Conservation (phyloP, 2,113 vertebrate species). For the Antennarius striatus region DNA sequence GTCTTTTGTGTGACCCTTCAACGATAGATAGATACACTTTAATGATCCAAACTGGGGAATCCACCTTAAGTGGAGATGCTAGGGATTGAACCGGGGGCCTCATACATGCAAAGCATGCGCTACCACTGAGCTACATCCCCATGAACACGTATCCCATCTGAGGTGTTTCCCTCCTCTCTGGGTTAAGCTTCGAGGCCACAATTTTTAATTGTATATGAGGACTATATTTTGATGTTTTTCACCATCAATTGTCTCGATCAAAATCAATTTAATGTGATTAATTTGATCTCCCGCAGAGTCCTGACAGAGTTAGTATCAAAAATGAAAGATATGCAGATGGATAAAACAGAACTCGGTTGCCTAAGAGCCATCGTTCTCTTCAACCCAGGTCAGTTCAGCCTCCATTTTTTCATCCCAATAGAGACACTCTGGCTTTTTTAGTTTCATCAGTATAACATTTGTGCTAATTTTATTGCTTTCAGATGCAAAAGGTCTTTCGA, state of each 20-base stretch:
- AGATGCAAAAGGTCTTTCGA: conserved; percentile 97
- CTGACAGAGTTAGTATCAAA: conserved; percentile 95
- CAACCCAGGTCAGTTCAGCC: conserved; percentile 86
- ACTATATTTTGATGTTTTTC: neutral
- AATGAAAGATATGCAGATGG: conserved; percentile 99
- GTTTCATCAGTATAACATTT: neutral
- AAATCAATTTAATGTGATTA: neutral
- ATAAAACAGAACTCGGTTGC: conserved; percentile 94
- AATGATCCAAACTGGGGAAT: too few relatives aligned
- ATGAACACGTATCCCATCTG: too few relatives aligned
- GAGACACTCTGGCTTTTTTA: neutral
- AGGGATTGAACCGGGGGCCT: too few relatives aligned
- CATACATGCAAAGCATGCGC: neutral
- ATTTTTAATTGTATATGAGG: too few relatives aligned
- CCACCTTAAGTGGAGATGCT: too few relatives aligned
- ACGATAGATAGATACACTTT: too few relatives aligned
- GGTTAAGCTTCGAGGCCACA: too few relatives aligned
- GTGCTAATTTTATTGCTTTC: conserved; percentile 21
- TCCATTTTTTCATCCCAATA: neutral
- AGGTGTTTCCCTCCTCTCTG: too few relatives aligned
- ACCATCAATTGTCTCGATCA: neutral
- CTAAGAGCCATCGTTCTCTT: conserved; percentile 94
- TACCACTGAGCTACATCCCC: too few relatives aligned
- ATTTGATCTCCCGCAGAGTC: conserved; percentile 79
- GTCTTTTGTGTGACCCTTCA: too few relatives aligned